Conservation (phyloP, 2,797 vertebrate species). For the Rhadinocentrus ornatus region DNA sequence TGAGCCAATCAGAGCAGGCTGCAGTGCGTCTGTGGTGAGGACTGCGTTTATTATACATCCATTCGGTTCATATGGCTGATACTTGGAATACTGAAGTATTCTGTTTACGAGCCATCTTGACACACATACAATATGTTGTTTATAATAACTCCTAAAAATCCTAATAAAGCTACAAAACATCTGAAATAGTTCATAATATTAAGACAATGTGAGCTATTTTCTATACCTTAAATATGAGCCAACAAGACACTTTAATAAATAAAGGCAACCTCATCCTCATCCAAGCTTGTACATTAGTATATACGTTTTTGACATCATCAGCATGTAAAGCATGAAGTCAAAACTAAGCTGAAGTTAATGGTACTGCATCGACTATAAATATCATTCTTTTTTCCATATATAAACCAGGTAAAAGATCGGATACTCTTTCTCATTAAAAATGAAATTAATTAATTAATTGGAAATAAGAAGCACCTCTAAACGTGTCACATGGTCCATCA, state of each 20-base stretch:
- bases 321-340: background rate
- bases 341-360: background rate
- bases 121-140: conserved; percentile 10
- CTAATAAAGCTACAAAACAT: background rate
- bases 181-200: background rate
- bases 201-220: background rate
- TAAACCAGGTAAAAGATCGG: background rate
- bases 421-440: background rate
- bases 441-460: no score
- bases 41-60: conserved; percentile 15
- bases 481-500: background rate
- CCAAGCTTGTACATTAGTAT: no score
- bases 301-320: background rate
- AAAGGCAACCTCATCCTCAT: no score
- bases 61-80: background rate
- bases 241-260: no score
- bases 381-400: background rate
- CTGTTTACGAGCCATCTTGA: conserved; percentile 15
- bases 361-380: no score
- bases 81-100: conserved; percentile 8
- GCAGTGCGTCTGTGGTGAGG: conserved; percentile 5
- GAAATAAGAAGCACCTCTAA: background rate
- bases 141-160: conserved; percentile 19
- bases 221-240: background rate
- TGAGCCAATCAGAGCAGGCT: conserved; percentile 28